Evolutionary conservation across 2,888 invertebrate species (phyloP).

Genomic region (Spilarctia lutea): DNA sequence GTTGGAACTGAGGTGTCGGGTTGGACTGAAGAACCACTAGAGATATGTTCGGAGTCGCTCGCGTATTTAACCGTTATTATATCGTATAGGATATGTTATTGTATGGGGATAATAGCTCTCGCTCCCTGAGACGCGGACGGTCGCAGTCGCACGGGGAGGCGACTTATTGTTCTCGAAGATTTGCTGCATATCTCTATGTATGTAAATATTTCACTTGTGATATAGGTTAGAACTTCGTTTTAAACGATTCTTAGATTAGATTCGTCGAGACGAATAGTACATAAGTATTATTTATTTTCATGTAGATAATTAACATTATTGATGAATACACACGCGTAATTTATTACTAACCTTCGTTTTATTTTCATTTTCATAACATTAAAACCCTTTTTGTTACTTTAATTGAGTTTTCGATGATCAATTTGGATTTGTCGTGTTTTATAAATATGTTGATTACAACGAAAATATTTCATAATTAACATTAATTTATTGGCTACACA

Average conservation of each 20-base stretch:
- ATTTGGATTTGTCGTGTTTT: conserved; percentile 47
- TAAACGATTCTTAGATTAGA: conserved; percentile 36
- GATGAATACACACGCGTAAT: conserved; percentile 76
- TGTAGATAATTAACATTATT: conserved; percentile 72
- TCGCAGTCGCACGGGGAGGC: conserved; percentile 65
- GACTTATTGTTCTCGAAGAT: conserved; percentile 79
- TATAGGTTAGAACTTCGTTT: conserved; percentile 40
- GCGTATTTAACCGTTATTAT: conserved; percentile 59
- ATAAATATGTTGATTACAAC: conserved; percentile 45
- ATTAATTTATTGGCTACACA: conserved; percentile 34
- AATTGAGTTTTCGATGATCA: conserved; percentile 42
- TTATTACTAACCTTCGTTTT: conserved; percentile 68
- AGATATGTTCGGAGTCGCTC: conserved; percentile 46
- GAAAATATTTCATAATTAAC: conserved; percentile 42
- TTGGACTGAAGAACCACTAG: conserved; percentile 65
- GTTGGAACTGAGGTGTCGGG: conserved; percentile 70
- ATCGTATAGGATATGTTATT: conserved; percentile 53
- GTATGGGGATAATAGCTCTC: conserved; percentile 80
- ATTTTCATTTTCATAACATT: conserved; percentile 56
- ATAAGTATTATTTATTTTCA: conserved; percentile 54
- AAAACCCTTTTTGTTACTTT: conserved; percentile 45
- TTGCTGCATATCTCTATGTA: conserved; percentile 41
- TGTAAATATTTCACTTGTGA: conserved; percentile 48
- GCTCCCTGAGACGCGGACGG: conserved; percentile 59
- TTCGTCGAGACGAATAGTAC: conserved; percentile 49